A percentile compares a stretch with the other conserved stretches of the same genome.
Evolutionary conservation across 2,797 vertebrate species (phyloP).

Genomic region (Enteromius treurensis): DNA sequence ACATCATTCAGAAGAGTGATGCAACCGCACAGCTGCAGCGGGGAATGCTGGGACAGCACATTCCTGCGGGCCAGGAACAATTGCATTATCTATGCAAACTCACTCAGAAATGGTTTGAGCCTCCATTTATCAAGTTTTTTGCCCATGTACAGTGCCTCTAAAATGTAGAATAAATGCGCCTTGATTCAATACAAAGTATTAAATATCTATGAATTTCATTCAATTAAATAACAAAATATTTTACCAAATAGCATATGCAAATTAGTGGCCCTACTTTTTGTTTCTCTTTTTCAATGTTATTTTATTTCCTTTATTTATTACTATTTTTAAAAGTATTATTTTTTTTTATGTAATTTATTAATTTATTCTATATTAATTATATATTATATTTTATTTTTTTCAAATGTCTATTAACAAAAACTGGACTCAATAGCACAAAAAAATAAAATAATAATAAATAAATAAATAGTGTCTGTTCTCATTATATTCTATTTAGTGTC

Average conservation of each 20-base stretch:
- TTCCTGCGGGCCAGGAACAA: slow-evolving; percentile 38
- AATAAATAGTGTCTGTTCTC: neutral
- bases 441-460: too few relatives aligned
- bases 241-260: neutral
- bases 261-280: neutral
- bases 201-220: neutral
- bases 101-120: slow-evolving; percentile 18
- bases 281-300: neutral
- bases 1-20: slow-evolving; percentile 47
- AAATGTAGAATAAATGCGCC: neutral
- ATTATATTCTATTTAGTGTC: neutral
- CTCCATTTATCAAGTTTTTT: slow-evolving; percentile 20
- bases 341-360: too few relatives aligned
- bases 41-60: slow-evolving; percentile 55
- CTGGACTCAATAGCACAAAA: too few relatives aligned
- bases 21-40: slow-evolving; percentile 50
- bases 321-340: too few relatives aligned
- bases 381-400: neutral
- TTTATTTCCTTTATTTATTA: neutral
- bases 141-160: neutral
- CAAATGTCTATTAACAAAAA: neutral
- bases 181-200: neutral
- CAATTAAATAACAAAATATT: neutral
- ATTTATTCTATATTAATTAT: too few relatives aligned
- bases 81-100: slow-evolving; percentile 17